Evolutionary conservation across 1,140 invertebrate genomes (phyloP).

Genomic region (Luehdorfia chinensis): DNA sequence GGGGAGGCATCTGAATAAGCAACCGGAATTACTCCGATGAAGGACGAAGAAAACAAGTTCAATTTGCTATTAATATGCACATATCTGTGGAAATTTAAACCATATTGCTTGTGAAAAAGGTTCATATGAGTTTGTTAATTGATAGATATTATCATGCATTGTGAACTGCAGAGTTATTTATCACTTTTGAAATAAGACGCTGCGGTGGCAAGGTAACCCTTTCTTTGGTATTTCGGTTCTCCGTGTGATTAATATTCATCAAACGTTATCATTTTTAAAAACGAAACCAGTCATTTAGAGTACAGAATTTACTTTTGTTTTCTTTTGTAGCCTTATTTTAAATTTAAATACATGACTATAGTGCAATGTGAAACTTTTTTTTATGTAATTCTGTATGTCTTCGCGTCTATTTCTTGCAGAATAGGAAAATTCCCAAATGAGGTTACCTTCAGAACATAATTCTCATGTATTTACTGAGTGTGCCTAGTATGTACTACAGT

Average conservation of each 20-base stretch:
- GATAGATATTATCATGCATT: constrained; percentile 20
- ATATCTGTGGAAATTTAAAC: constrained; percentile 5
- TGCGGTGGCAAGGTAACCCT: constrained; percentile 25
- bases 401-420: too few species aligned
- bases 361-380: too few species aligned
- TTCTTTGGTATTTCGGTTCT: constrained; percentile 21
- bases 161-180: constrained; percentile 27
- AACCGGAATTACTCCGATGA: constrained; percentile 37
- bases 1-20: constrained; percentile 48
- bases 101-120: constrained; percentile 3
- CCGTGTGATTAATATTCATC: constrained; percentile 22
- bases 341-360: too few species aligned
- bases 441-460: too few species aligned
- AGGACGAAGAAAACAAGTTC: constrained; percentile 19
- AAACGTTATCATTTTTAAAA: constrained; percentile 9
- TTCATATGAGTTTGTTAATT: neutral
- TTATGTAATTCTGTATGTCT: too few species aligned
- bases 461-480: too few species aligned
- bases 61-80: constrained; percentile 1
- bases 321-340: too few species aligned
- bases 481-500: too few species aligned
- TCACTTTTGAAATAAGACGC: constrained; percentile 35
- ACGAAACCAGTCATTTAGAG: too few species aligned
- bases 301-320: too few species aligned
- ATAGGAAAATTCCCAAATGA: too few species aligned